Percentiles rank a stretch among this genome's conserved stretches.
phyloP scores from a whole-genome alignment of 2,888 invertebrate species.

The Eupithecia inturbata region DNA sequence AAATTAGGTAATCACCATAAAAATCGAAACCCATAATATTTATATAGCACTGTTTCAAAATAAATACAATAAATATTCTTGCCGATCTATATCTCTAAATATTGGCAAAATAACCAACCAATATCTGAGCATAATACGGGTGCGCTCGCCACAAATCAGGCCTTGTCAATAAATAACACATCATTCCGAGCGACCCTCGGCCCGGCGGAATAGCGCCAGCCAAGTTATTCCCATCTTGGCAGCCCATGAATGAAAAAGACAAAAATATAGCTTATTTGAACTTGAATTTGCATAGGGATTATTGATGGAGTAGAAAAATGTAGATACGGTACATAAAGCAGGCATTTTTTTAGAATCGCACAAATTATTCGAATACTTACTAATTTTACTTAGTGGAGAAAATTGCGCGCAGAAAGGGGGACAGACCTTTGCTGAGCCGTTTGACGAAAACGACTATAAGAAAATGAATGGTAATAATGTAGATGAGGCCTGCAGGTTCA shows the following conservation, averaged over 20 bases:
- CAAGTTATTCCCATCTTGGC: background rate
- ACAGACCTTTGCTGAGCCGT: background rate
- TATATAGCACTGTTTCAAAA: background rate
- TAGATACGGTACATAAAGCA: background rate
- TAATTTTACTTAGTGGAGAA: background rate
- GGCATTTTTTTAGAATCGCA: background rate
- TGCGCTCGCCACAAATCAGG: conserved; percentile 5
- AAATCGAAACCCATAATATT: background rate
- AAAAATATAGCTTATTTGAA: conserved; percentile 1
- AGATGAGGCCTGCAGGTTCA: background rate
- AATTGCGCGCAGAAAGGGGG: background rate
- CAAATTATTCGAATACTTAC: background rate
- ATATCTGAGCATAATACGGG: background rate
- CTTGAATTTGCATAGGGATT: background rate
- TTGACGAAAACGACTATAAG: background rate
- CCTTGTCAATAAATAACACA: conserved; percentile 7
- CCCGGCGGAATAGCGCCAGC: background rate
- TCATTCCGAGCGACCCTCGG: background rate
- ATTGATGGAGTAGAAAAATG: background rate
- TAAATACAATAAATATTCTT: background rate
- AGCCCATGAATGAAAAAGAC: conserved; percentile 2
- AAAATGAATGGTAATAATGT: background rate
- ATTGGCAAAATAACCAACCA: conserved; percentile 2
- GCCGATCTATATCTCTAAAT: background rate
- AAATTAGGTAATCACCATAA: background rate